A percentile compares a stretch with the other conserved stretches of the same genome.
phyloP scores from a whole-genome alignment of 2,113 vertebrate species.

The Misgurnus anguillicaudatus region DNA sequence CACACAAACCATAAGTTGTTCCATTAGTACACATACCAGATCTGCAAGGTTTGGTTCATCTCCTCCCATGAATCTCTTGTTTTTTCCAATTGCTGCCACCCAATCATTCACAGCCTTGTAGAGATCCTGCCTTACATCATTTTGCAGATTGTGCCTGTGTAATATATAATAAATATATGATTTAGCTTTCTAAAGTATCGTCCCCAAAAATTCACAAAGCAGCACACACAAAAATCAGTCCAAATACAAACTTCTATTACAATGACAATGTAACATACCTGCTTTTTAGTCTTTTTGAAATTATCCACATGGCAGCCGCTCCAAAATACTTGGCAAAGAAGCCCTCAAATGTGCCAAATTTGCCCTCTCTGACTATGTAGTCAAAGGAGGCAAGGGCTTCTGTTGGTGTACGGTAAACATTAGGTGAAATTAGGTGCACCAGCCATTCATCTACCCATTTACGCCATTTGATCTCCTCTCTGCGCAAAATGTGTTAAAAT shows the following conservation, averaged over 20 bases:
- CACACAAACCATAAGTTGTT: too few species aligned
- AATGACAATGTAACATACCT: slow-evolving; percentile 73
- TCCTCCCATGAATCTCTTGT: slow-evolving; percentile 91
- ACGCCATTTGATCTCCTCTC: slow-evolving; percentile 97
- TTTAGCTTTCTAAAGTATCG: too few species aligned
- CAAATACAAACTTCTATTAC: neutral
- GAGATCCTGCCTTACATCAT: slow-evolving; percentile 88
- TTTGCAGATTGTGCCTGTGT: slow-evolving; percentile 84
- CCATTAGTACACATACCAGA: slow-evolving; percentile 76
- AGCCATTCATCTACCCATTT: slow-evolving; percentile 94
- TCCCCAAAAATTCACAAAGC: neutral
- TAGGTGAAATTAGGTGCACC: slow-evolving; percentile 96
- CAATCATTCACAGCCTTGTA: slow-evolving; percentile 89
- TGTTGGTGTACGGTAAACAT: slow-evolving; percentile 87
- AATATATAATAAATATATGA: neutral
- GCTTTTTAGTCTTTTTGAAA: slow-evolving; percentile 88
- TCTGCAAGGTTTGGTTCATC: slow-evolving; percentile 90
- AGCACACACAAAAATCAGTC: neutral
- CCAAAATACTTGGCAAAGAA: slow-evolving; percentile 92
- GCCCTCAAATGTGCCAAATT: slow-evolving; percentile 87
- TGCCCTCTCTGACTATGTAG: slow-evolving; percentile 95
- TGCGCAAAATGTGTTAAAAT: slow-evolving; percentile 53
- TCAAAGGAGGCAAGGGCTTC: slow-evolving; percentile 94
- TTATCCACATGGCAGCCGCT: slow-evolving; percentile 89
- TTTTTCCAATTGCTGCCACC: slow-evolving; percentile 87